These are phyloP conservation scores for Laothoe populi DNA, from an alignment of 2,888 invertebrate genomes.

Conservation along the genomic window DNA sequence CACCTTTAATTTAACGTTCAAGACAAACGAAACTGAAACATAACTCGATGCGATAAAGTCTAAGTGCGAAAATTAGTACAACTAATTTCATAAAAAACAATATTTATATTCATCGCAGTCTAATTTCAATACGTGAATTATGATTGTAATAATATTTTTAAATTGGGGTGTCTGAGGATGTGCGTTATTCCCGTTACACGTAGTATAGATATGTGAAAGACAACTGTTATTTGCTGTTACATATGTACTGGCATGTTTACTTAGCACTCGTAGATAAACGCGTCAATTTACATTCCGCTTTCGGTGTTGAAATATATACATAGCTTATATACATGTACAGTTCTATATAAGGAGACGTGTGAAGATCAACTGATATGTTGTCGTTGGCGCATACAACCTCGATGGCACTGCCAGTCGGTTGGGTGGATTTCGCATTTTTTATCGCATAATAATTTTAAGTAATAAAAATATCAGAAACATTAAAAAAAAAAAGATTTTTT, in stretches of 20 bases:
- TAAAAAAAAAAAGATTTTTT: slow-evolving; percentile 32
- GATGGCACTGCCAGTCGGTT: slow-evolving; percentile 16
- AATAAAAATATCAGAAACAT: background rate
- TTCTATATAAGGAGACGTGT: slow-evolving; percentile 34
- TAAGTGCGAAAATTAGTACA: too few species aligned
- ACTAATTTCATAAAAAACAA: too few species aligned
- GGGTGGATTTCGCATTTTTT: slow-evolving; percentile 12
- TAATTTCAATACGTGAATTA: too few species aligned
- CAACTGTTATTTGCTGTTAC: too few species aligned
- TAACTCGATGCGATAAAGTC: too few species aligned
- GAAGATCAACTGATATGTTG: slow-evolving; percentile 22
- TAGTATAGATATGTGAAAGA: too few species aligned
- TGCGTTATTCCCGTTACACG: too few species aligned
- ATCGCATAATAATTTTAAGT: background rate
- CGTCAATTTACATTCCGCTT: slow-evolving; percentile 76
- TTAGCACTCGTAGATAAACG: slow-evolving; percentile 33
- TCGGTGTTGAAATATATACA: slow-evolving; percentile 61
- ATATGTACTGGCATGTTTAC: background rate
- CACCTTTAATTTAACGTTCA: too few species aligned
- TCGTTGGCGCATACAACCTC: slow-evolving; percentile 18
- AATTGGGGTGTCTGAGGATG: too few species aligned
- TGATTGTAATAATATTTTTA: too few species aligned
- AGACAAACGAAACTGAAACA: too few species aligned
- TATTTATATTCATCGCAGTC: too few species aligned
- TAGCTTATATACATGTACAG: slow-evolving; percentile 37